Percentiles rank a stretch among this genome's conserved stretches.
Conservation (phyloP, 1,140 invertebrate species). For the Megalopta genalis region DNA sequence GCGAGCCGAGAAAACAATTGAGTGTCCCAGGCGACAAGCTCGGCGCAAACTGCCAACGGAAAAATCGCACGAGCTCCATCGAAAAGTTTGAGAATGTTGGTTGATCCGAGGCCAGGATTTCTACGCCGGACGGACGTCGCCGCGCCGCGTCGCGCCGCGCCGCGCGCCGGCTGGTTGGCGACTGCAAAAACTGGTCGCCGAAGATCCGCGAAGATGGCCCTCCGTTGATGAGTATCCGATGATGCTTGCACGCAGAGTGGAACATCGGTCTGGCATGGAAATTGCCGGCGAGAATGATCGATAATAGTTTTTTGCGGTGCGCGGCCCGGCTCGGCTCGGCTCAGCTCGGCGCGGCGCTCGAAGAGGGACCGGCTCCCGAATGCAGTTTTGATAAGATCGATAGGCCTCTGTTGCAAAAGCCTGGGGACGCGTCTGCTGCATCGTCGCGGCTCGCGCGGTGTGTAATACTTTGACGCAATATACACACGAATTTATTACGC, state of each 20-base stretch:
- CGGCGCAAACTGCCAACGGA: too few relatives aligned
- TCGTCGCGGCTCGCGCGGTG: too few relatives aligned
- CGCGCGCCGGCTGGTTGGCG: constrained; percentile 1
- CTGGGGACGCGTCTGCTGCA: background rate
- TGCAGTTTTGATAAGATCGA: constrained; percentile 21
- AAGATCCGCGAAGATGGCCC: background rate
- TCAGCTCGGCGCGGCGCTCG: too few relatives aligned
- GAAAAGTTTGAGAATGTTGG: too few relatives aligned
- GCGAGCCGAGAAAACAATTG: too few relatives aligned
- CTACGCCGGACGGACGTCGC: too few relatives aligned
- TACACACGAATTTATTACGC: constrained; percentile 28
- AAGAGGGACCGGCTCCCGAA: background rate
- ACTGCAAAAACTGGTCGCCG: constrained; percentile 48
- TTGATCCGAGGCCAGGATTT: too few relatives aligned
- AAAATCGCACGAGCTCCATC: too few relatives aligned
- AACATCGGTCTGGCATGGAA: constrained; percentile 21
- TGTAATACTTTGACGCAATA: constrained; percentile 26
- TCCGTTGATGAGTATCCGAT: constrained; percentile 46
- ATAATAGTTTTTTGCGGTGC: constrained; percentile 11
- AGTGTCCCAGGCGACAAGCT: too few relatives aligned
- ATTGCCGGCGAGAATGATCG: constrained; percentile 34
- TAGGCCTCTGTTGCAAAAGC: background rate
- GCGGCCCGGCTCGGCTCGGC: too few relatives aligned
- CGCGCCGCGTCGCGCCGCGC: too few relatives aligned
- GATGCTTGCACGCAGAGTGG: constrained; percentile 31